Evolutionary conservation across 2,797 vertebrate genomes (phyloP).

Genomic region (Enteromius treurensis): DNA sequence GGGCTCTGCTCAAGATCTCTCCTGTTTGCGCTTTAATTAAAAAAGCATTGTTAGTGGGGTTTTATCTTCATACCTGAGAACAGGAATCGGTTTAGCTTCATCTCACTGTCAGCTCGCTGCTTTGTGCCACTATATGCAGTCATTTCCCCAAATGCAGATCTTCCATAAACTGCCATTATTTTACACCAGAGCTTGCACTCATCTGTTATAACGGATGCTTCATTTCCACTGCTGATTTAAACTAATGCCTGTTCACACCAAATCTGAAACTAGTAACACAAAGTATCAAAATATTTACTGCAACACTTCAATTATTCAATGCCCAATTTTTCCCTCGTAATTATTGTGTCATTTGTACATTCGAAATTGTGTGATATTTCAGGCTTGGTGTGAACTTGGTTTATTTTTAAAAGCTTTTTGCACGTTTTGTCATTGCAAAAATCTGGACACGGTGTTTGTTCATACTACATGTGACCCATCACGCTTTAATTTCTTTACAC

Average conservation of each 20-base stretch:
- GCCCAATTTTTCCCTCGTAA: neutral
- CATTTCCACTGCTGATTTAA: neutral
- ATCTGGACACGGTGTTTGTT: neutral
- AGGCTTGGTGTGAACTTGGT: neutral
- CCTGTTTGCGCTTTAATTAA: slow-evolving; percentile 2
- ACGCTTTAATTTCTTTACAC: slow-evolving; percentile 21
- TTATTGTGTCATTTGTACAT: neutral
- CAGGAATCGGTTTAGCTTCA: slow-evolving; percentile 2
- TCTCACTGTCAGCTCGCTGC: slow-evolving; percentile 10
- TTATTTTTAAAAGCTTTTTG: neutral
- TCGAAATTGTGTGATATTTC: neutral
- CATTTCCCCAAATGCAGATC: slow-evolving; percentile 19
- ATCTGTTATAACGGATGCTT: slow-evolving; percentile 32
- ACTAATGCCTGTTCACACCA: slow-evolving; percentile 4
- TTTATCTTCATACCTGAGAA: slow-evolving; percentile 34
- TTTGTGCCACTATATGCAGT: neutral
- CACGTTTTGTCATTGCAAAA: slow-evolving; percentile 8
- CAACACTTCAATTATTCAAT: neutral
- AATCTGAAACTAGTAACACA: neutral
- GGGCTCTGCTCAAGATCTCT: neutral
- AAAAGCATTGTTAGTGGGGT: neutral
- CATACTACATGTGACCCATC: neutral
- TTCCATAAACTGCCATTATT: slow-evolving; percentile 5
- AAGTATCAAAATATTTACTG: neutral
- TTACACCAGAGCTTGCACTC: slow-evolving; percentile 47